Base-by-base conservation (phyloP, 1,140 invertebrate species). In the Araneus ventricosus region DNA sequence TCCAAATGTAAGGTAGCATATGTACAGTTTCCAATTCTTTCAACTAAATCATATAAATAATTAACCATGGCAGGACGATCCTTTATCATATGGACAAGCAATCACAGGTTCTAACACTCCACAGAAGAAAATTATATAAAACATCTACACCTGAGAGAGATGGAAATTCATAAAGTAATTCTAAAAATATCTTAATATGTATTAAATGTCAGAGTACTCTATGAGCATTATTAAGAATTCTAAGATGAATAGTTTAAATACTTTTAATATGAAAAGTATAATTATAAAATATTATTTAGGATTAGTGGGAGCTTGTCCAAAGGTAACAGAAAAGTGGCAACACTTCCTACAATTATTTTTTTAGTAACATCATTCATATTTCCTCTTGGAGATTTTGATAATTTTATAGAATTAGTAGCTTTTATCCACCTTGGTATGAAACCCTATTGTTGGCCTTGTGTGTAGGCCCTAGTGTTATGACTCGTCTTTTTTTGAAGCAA, bases 1-100 rank as follows among this genome's bases (percentile, higher is more conserved):
- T 89, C 86, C 61, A 94, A 41, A 75, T 67, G 59, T n/a, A 93
- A 52, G 37, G 61, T 63, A 17, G 34, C n/a, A 70, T 94, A 94
- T 20, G 93, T 88, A 75, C 67, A 94, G 39, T 94, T 94, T 30
- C 90, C 93, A 80, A 94, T 82, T 92, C 92, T 94, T 57, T 94
- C 89, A 30, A 84, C 85, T n/a, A 80, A 45, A 92, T 80, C 67
- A 90, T 93, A 93, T 34, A 93, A 75, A 79, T 86, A 90, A 41
- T 90, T 90, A 22, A 93, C n/a, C 80, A 93, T 90, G 88, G 92
- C 92, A 63, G 92, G 92, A 37, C 92, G 92, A 61, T 89, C 86
- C 41, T 67, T 63, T 89, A 22, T 82, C 87, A 93, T 88, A 88
- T 41, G 84, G 90, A 39, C 41, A 30, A 27, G 41, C 37, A 41